Percentiles rank a stretch among this genome's conserved stretches.
These are phyloP conservation scores for Choreutis nemorana DNA, from an alignment of 2,888 invertebrate genomes.

Conservation along the genomic window DNA sequence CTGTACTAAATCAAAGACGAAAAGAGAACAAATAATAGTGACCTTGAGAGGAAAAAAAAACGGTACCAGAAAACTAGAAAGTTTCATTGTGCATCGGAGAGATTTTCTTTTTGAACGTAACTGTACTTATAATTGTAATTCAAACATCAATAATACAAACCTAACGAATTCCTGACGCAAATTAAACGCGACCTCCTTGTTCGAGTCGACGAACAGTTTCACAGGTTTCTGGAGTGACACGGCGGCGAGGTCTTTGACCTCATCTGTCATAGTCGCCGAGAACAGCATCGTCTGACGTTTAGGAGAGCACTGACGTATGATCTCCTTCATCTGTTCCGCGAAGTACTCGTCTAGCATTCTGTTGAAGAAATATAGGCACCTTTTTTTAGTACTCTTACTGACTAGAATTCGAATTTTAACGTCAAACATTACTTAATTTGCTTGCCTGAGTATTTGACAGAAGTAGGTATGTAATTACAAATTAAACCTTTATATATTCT, in stretches of 20 bases:
- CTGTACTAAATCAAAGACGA: too few species aligned
- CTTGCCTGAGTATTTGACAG: too few species aligned
- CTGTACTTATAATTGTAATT: background rate
- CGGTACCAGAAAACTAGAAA: too few species aligned
- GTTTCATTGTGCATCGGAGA: background rate
- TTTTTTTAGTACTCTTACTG: too few species aligned
- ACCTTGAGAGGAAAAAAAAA: background rate
- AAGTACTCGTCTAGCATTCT: constrained; percentile 99
- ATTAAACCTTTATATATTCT: too few species aligned
- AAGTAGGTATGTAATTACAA: too few species aligned
- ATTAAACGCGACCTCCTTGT: constrained; percentile 95
- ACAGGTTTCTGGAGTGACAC: constrained; percentile 94
- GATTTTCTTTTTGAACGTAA: background rate
- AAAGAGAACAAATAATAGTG: background rate
- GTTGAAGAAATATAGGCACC: too few species aligned
- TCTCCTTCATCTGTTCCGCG: constrained; percentile 98
- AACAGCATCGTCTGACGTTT: constrained; percentile 96
- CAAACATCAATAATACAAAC: constrained; percentile 23
- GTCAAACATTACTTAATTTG: too few species aligned
- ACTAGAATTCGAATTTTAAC: too few species aligned
- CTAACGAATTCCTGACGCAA: constrained; percentile 95
- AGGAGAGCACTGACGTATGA: constrained; percentile 89
- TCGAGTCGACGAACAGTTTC: constrained; percentile 94
- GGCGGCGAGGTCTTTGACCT: constrained; percentile 92
- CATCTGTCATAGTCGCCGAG: constrained; percentile 99